phyloP scores from a whole-genome alignment of 2,113 vertebrate species.

The Amphiprion percula region DNA sequence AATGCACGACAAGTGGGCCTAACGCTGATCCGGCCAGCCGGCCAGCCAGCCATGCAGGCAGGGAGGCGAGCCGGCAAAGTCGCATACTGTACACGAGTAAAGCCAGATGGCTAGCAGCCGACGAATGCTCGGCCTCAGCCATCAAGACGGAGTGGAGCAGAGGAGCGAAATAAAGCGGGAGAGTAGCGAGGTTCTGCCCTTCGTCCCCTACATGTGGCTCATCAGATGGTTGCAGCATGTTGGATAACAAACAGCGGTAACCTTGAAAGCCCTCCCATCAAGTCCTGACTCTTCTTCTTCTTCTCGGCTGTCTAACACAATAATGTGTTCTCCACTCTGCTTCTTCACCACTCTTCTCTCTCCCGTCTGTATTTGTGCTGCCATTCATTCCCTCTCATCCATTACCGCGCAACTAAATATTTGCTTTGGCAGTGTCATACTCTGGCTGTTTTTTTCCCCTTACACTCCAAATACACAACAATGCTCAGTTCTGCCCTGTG shows the following conservation, averaged over 20 bases:
- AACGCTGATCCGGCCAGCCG: constrained; percentile 61
- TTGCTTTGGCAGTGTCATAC: constrained; percentile 67
- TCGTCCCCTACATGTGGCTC: constrained; percentile 50
- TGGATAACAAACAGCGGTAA: constrained; percentile 65
- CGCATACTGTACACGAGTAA: constrained; percentile 67
- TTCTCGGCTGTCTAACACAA: constrained; percentile 45
- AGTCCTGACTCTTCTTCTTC: constrained; percentile 23
- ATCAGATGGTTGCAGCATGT: constrained; percentile 58
- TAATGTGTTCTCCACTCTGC: constrained; percentile 20
- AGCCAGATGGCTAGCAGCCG: constrained; percentile 78
- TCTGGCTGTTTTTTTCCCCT: constrained; percentile 56
- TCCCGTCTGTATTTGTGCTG: constrained; percentile 35
- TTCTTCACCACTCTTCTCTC: constrained; percentile 47
- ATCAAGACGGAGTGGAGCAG: constrained; percentile 22
- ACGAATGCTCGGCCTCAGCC: constrained; percentile 56
- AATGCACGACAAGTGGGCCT: constrained; percentile 69
- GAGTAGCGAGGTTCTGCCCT: constrained; percentile 49
- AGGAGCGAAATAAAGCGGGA: constrained; percentile 30
- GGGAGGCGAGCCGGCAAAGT: constrained; percentile 69
- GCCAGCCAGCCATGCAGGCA: constrained; percentile 36
- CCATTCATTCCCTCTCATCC: constrained; percentile 57
- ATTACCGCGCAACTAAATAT: constrained; percentile 69
- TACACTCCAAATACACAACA: constrained; percentile 43
- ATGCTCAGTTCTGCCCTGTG: constrained; percentile 22
- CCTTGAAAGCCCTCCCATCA: constrained; percentile 71